Conservation (phyloP, 2,113 vertebrate species). For the Paralichthys olivaceus region DNA sequence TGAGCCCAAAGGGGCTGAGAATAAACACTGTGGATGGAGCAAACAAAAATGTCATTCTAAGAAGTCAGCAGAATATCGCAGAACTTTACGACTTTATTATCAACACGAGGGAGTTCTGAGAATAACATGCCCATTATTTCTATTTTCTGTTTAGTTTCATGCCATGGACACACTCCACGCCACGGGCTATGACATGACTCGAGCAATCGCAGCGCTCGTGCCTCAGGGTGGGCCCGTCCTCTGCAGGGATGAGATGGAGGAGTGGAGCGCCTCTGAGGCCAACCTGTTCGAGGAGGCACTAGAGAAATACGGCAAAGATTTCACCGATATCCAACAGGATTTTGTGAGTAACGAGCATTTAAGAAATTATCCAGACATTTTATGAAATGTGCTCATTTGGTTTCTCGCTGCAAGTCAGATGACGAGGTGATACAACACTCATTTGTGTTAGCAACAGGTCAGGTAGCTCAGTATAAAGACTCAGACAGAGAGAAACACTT, state of each 20-base stretch:
- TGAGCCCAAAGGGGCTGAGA: not conserved
- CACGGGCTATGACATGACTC: constrained; percentile 94
- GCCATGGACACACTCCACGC: constrained; percentile 98
- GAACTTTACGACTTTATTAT: not conserved
- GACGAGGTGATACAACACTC: no score
- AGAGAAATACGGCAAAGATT: constrained; percentile 98
- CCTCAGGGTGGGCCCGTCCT: constrained; percentile 98
- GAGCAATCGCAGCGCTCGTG: constrained; percentile 95
- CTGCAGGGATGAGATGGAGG: constrained; percentile 98
- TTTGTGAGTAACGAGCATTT: constrained; percentile 88
- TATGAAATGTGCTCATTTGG: not conserved
- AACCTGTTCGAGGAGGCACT: constrained; percentile 97
- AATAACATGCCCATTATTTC: not conserved
- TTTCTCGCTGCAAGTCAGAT: not conserved
- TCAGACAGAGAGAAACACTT: no score
- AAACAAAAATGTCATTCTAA: constrained; percentile 8
- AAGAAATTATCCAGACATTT: not conserved
- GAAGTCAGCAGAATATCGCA: not conserved
- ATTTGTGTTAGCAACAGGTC: no score
- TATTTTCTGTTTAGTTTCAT: constrained; percentile 85
- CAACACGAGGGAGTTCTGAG: no score
- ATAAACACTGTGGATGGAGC: constrained; percentile 7
- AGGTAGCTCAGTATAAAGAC: no score
- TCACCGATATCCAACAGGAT: constrained; percentile 98
- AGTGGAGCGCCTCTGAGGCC: constrained; percentile 98